These are phyloP conservation scores for Psilopsiagon aurifrons DNA, from an alignment of 2,113 vertebrate species.

Conservation along the genomic window DNA sequence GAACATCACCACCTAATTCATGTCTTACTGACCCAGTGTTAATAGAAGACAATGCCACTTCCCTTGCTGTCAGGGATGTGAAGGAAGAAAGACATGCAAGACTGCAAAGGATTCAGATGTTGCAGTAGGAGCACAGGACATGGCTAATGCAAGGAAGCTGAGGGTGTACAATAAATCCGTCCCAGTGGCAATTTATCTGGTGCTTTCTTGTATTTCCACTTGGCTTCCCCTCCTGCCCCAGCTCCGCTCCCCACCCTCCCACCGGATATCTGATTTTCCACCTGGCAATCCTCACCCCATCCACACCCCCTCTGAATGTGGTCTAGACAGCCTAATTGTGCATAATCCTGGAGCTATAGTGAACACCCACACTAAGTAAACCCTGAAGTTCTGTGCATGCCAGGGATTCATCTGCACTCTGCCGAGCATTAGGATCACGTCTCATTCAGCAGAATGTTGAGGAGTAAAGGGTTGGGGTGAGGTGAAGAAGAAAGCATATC, in stretches of 20 bases:
- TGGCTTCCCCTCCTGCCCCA: neutral
- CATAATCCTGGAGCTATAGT: neutral
- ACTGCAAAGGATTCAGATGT: neutral
- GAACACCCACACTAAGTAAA: neutral
- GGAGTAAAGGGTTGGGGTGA: neutral
- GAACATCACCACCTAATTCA: neutral
- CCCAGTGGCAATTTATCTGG: neutral
- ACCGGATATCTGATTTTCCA: conserved; percentile 17
- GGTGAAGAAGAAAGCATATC: neutral
- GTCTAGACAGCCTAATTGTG: conserved; percentile 41
- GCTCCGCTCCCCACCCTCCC: neutral
- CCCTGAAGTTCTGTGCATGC: neutral
- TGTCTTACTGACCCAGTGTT: neutral
- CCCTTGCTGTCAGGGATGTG: neutral
- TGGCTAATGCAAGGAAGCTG: neutral
- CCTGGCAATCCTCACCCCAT: neutral
- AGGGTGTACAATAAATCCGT: accelerated
- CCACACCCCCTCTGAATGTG: neutral
- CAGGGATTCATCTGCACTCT: neutral
- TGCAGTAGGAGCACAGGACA: neutral
- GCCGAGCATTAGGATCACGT: neutral
- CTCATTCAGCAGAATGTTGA: accelerated
- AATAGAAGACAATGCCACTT: neutral
- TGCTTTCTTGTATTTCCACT: conserved; percentile 1
- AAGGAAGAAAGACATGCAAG: neutral